Evolutionary conservation across 2,888 invertebrate species (phyloP).

Genomic region (Euproctis similis): DNA sequence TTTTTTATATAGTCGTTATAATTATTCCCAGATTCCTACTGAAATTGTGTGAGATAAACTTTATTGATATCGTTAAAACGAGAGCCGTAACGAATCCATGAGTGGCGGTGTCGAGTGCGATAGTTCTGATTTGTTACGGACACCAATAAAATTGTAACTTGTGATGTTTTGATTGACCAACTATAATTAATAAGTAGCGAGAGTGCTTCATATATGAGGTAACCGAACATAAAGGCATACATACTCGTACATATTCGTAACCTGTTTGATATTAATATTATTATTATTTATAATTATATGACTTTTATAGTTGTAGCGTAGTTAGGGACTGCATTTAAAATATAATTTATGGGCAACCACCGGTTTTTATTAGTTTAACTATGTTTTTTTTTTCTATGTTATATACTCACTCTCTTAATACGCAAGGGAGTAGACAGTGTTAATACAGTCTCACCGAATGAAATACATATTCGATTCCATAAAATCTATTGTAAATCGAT

Average conservation of each 20-base stretch:
- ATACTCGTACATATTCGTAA: conserved; percentile 15
- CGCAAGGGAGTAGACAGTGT: too few species aligned
- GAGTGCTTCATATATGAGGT: conserved; percentile 36
- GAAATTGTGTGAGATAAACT: conserved; percentile 68
- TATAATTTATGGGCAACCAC: too few species aligned
- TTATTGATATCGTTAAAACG: conserved; percentile 65
- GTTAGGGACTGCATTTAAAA: too few species aligned
- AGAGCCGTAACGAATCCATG: conserved; percentile 51
- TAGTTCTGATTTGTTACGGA: conserved; percentile 48
- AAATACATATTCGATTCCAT: too few species aligned
- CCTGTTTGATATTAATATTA: conserved; percentile 12
- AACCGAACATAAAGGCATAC: too few species aligned
- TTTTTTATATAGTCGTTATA: conserved; percentile 44
- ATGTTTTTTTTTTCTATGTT: too few species aligned
- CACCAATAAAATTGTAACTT: conserved; percentile 21
- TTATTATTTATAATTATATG: background rate
- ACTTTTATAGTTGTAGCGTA: too few species aligned
- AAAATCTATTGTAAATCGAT: too few species aligned
- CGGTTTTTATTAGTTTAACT: too few species aligned
- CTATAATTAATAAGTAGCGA: conserved; percentile 64
- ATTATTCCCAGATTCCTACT: conserved; percentile 65
- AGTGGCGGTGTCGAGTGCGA: conserved; percentile 58
- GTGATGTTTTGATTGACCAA: conserved; percentile 51
- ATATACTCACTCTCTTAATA: too few species aligned
- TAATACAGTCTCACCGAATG: too few species aligned